Evolutionary conservation across 2,113 vertebrate species (phyloP).

Genomic region (Cryptomyrus ogoouensis): DNA sequence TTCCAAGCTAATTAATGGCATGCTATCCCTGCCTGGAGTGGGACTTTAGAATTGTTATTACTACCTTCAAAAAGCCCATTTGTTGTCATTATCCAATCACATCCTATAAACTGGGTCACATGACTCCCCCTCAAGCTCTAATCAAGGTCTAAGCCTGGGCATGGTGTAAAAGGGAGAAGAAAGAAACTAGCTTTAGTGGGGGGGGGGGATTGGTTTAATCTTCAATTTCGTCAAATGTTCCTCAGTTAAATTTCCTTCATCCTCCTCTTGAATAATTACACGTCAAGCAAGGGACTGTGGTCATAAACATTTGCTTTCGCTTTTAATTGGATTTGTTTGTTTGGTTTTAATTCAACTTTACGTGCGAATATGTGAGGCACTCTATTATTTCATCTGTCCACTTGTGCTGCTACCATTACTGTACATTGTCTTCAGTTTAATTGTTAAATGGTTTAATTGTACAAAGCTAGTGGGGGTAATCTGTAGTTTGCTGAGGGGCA

Average conservation of each 20-base stretch:
- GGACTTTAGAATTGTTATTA: neutral
- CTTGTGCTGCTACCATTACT: neutral
- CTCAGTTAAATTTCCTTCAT: neutral
- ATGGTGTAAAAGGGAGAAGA: neutral
- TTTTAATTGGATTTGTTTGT: conserved; percentile 7
- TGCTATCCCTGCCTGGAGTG: neutral
- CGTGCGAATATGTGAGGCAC: neutral
- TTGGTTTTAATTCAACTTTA: neutral
- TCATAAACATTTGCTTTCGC: neutral
- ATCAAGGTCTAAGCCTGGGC: neutral
- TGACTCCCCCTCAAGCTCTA: neutral
- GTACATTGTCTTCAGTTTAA: neutral
- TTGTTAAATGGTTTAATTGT: neutral
- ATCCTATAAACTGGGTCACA: neutral
- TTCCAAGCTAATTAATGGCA: neutral
- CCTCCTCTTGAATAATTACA: neutral
- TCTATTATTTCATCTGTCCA: neutral
- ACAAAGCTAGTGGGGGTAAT: neutral
- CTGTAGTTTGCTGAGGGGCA: neutral
- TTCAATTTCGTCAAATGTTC: neutral
- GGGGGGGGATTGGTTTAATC: neutral
- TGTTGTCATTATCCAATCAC: neutral
- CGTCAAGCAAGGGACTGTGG: neutral
- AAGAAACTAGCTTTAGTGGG: neutral
- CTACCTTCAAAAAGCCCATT: neutral